phyloP scores from a whole-genome alignment of 2,113 vertebrate species.

The Tupaia chinensis region DNA sequence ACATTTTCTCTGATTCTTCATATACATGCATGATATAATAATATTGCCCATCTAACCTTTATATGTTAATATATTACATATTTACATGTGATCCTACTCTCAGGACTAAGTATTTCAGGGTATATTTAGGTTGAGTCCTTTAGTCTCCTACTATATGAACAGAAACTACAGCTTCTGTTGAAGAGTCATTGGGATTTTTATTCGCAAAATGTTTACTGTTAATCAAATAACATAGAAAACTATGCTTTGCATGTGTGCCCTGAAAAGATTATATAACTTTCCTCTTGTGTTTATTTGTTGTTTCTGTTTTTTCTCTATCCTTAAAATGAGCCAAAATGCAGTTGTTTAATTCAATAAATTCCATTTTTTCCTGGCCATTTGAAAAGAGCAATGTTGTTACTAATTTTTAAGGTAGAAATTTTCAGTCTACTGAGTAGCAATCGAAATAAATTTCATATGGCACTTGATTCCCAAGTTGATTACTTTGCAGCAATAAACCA shows the following conservation, averaged over 20 bases:
- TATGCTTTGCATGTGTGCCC: not conserved
- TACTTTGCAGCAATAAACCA: slow-evolving; percentile 75
- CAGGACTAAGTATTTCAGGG: not conserved
- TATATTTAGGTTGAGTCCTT: not conserved
- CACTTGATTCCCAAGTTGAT: slow-evolving; percentile 65
- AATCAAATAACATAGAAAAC: slow-evolving; percentile 28
- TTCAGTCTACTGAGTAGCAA: slow-evolving; percentile 54
- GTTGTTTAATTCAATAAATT: slow-evolving; percentile 67
- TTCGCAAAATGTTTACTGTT: not conserved
- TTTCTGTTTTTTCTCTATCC: not conserved
- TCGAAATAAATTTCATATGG: slow-evolving; percentile 76
- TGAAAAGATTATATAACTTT: not conserved
- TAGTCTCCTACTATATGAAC: not conserved
- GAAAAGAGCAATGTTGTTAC: slow-evolving; percentile 65
- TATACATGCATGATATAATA: not conserved
- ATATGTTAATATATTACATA: not conserved
- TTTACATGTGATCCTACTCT: not conserved
- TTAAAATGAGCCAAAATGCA: not conserved
- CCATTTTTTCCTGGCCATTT: not conserved
- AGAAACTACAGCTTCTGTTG: not conserved
- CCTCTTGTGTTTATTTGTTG: not conserved
- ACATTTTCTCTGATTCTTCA: not conserved
- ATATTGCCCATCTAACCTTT: not conserved
- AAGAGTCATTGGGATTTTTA: not conserved
- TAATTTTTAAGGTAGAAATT: slow-evolving; percentile 76